A percentile compares a stretch with the other conserved stretches of the same genome.
Conservation (phyloP, 2,888 invertebrate species). For the Vesta saturnalis region DNA sequence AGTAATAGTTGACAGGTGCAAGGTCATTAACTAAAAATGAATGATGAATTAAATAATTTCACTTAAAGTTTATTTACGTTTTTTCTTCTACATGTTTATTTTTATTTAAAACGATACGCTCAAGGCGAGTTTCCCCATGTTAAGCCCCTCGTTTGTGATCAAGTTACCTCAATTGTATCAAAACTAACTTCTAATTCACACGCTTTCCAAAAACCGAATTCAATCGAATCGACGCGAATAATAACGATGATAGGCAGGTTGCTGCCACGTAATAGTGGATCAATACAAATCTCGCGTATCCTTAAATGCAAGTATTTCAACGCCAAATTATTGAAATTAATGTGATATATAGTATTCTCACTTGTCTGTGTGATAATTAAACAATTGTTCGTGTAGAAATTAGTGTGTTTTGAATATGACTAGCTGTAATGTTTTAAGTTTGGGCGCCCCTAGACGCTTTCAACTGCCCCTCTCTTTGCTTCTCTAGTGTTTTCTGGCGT, state of each 20-base stretch:
- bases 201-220: conserved; percentile 52
- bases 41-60: too few relatives aligned
- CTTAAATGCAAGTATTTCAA: conserved; percentile 60
- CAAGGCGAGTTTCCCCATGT: conserved; percentile 18
- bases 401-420: conserved; percentile 50
- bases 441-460: conserved; percentile 41
- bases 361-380: conserved; percentile 45
- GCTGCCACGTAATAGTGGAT: conserved; percentile 61
- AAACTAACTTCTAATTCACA: conserved; percentile 52
- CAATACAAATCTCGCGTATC: conserved; percentile 57
- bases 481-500: conserved; percentile 57
- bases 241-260: conserved; percentile 48
- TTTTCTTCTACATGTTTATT: not conserved
- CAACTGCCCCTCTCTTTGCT: conserved; percentile 51
- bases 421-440: conserved; percentile 54
- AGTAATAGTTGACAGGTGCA: too few relatives aligned
- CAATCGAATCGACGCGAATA: conserved; percentile 38
- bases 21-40: too few relatives aligned
- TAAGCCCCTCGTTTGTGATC: conserved; percentile 23
- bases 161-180: conserved; percentile 39
- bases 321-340: conserved; percentile 62
- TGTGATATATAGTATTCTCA: conserved; percentile 63
- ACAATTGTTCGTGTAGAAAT: conserved; percentile 39
- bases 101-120: not conserved
- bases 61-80: not conserved